Base-by-base conservation (phyloP, 2,113 vertebrate genomes). In the Leucopternis melanops region DNA sequence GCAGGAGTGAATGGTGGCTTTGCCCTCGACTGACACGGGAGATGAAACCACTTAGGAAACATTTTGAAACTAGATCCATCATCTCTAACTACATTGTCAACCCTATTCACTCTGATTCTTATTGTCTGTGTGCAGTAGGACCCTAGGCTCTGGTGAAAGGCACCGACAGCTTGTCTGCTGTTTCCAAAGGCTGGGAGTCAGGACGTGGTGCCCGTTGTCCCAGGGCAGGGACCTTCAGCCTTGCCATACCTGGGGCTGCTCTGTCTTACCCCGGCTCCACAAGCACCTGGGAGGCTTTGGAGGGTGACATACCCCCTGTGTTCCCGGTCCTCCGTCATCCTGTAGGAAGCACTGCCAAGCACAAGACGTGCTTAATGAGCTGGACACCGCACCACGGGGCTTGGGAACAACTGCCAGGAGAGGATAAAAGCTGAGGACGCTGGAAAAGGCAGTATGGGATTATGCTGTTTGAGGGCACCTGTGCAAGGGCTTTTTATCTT, bases 61-160 rank as follows among this genome's bases (percentile, higher is more conserved):
- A 1, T 18, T 54, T 5, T 20, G 61, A 74, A 81, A 81, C 7
- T 4, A 52, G 52, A 79, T 12, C 83, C 77, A 67, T 97, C 73
- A 44, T 91, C 83, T 66, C n/a, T 70, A n/a, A 88, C 13, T 71
- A 80, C 44, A 8, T 78, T 97, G 92, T 92, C 89, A 93, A 88
- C 66, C 65, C 90, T 78, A 21, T 91, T 97, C 57, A 25, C 69
- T 79, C 45, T 38, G 67, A 73, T 83, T 93, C 36, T 5, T 34
- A 40, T 29, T 95, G 95, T 94, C 88, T 5, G 5, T 71, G 84
- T 78, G 94, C 93, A 65, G 85, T 71, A 79, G 93, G 61, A 58
- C 50, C 73, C 77, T 13, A 13, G 52, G 79, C 71, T 59, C 81
- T 13, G 86, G 18, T 2, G 50, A 81, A 58, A 27, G 38, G 42